Evolutionary conservation across 2,113 vertebrate species (phyloP), one percentile per base, ranked within the genome.

Genomic region (Phaethornis superciliosus): DNA sequence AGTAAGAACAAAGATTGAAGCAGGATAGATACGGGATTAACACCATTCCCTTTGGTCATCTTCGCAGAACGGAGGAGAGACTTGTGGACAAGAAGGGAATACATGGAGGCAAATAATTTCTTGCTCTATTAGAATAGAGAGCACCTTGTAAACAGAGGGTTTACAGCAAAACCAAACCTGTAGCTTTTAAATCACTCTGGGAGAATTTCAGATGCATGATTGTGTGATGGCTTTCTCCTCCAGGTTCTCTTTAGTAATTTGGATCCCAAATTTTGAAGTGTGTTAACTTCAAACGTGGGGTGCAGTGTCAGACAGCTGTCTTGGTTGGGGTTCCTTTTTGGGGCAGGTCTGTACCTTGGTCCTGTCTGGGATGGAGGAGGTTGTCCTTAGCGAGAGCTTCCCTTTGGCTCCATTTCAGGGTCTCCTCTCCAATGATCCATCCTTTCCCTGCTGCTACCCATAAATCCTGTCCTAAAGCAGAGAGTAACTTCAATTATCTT

Each of bases 121-220:
- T 86, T 94, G 91, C 89, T 85, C 11, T 55, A 2, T 59, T 47
- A 95, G 95, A 88, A 74, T 71, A 67, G 32, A 24, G 7, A 93
- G 94, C 96, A 85, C 81, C 58, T 58, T 80, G 94, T 81, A 94
- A 96, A 81, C 60, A 69, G 74, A 92, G 81, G 81, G 32, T 52
- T 77, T 81, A 49, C 37, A 59, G 81, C 93, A 70, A 83, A 92
- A 64, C 77, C 42, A 15, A 33, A 11, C 85, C 52, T 64, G 95
- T 24, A 64, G 90, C 82, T 94, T 94, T 84, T 51, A 81, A 85
- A 93, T 93, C 69, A 32, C 92, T 64, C 78, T 12, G 40, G 89
- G 88, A 79, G 84, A 60, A 27, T 80, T 79, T 33, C 26, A 26
- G 84, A 27, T 60, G 91, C 74, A 4, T 2, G 3, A 8, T 60